Base-by-base conservation (phyloP, 2,113 vertebrate species). In the Terrapene triunguis region DNA sequence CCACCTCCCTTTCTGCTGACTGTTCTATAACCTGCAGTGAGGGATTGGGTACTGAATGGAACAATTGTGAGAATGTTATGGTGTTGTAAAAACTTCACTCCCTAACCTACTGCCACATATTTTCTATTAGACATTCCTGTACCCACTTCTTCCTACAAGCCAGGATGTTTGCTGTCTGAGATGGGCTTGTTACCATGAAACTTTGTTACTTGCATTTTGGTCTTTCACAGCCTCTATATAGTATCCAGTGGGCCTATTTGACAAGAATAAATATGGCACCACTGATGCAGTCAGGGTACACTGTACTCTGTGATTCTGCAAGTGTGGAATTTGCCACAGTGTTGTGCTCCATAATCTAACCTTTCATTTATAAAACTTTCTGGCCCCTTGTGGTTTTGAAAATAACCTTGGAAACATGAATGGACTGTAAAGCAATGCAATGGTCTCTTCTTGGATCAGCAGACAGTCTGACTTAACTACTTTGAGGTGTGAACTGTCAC, bases 1-100 rank as follows among this genome's bases (percentile, higher is more conserved):
- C 29, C 57, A 59, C 57, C 27, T 19, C 19, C 48, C 0, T 81
- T 76, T 17, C 0, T 87, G 10, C 16, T 53, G 5, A 0, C 27
- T 76, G 24, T 50, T 78, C 57, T 50, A 62, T 59, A 35, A 0
- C 27, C 10, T n/a, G 47, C 47, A 44, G 4, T 59, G 2, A 7
- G 38, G 7, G 3, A 0, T 22, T 80, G 82, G 42, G 84, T 59
- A 25, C 25, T 13, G 27, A 59, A 59, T 59, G 57, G 27, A 29
- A 32, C 25, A 59, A 32, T 29, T 59, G 57, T 6, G 27, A 27
- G 24, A 59, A 59, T 59, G 27, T 59, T 59, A 32, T 32, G 27
- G 57, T 59, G 57, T 5, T 59, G 27, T 59, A 59, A 59, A 59
- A 29, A 59, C 27, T 59, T 59, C 11, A 29, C 27, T 29, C 27